Conservation (phyloP, 2,113 vertebrate species). For the Xenus cinereus region DNA sequence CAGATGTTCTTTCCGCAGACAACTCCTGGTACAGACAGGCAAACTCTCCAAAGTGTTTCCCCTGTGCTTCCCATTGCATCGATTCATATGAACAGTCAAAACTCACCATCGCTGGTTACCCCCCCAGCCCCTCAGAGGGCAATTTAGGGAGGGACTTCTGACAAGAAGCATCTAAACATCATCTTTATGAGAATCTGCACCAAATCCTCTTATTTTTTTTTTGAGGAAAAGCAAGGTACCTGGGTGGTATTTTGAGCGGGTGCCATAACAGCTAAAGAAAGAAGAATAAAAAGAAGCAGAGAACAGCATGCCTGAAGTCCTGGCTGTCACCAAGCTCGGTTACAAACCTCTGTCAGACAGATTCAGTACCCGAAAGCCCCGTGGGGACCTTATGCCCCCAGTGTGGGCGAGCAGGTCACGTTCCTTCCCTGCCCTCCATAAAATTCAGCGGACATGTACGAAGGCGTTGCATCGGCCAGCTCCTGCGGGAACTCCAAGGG, state of each 20-base stretch:
- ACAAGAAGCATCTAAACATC: background rate
- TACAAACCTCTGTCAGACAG: background rate
- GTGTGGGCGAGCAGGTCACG: background rate
- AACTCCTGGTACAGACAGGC: background rate
- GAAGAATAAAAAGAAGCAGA: background rate
- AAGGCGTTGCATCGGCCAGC: too few relatives aligned
- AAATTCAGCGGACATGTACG: background rate
- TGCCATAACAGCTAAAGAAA: background rate
- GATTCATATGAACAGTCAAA: background rate
- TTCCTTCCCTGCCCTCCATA: background rate
- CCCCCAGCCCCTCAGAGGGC: rapidly evolving
- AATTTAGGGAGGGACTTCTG: background rate
- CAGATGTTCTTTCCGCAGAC: background rate
- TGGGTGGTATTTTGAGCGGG: rapidly evolving
- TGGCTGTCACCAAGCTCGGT: background rate
- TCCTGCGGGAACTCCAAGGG: rapidly evolving
- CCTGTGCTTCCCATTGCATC: background rate
- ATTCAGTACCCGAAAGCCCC: rapidly evolving
- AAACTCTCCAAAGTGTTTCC: background rate
- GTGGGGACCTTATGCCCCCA: rapidly evolving
- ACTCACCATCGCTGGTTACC: background rate
- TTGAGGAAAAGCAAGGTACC: background rate
- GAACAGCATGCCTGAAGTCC: background rate
- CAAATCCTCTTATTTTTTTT: background rate
- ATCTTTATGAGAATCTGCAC: background rate